These are phyloP conservation scores for Theocolax elegans DNA, from an alignment of 1,140 invertebrate genomes.

Conservation along the genomic window DNA sequence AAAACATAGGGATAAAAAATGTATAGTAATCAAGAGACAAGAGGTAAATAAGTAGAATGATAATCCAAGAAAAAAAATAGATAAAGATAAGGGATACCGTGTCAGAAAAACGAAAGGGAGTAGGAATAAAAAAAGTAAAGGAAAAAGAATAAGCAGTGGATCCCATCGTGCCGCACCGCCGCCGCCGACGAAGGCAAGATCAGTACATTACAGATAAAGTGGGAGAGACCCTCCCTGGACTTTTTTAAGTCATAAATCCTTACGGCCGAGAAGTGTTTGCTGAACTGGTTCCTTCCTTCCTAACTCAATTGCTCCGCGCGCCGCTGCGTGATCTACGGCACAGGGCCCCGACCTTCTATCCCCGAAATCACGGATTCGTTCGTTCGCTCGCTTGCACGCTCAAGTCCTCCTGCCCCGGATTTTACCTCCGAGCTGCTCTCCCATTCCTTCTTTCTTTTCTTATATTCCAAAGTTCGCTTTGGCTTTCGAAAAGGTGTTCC, in stretches of 20 bases:
- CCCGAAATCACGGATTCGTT: conserved; percentile 59
- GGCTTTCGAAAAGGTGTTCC: too few relatives aligned
- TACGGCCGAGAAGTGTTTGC: conserved; percentile 63
- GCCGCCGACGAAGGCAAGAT: conserved; percentile 63
- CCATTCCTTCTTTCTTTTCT: conserved; percentile 14
- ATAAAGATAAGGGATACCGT: neutral
- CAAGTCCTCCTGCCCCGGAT: conserved; percentile 55
- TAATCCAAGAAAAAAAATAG: neutral
- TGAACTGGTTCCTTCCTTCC: conserved; percentile 68
- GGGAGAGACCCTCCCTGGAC: conserved; percentile 60
- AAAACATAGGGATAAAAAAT: too few relatives aligned
- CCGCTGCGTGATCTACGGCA: conserved; percentile 61
- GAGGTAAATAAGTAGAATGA: neutral
- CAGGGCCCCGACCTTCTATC: conserved; percentile 36
- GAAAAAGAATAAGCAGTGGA: conserved; percentile 21
- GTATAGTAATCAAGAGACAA: too few relatives aligned
- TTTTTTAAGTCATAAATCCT: conserved; percentile 68
- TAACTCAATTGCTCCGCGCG: conserved; percentile 65
- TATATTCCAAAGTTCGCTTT: neutral
- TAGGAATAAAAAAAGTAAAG: neutral
- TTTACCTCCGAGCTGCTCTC: conserved; percentile 37
- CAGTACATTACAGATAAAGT: conserved; percentile 68
- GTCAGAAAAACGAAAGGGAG: conserved; percentile 14
- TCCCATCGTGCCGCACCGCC: conserved; percentile 43
- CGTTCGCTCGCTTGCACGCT: too few relatives aligned